Conservation (phyloP, 2,888 invertebrate genomes). For the Chorisops tibialis region DNA sequence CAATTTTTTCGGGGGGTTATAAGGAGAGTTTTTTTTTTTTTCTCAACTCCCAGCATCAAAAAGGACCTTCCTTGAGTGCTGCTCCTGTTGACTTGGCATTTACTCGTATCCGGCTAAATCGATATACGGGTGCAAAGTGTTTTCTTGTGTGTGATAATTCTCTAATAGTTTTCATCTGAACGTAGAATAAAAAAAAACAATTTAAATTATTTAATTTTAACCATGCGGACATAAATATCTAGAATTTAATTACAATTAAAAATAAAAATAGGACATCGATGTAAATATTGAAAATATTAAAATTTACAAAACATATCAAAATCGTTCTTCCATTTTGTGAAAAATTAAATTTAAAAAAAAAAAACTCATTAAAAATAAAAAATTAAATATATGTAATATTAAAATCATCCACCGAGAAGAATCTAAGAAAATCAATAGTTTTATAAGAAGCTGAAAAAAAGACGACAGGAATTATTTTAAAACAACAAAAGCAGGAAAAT, state of each 20-base stretch:
- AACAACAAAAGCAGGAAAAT: conserved; percentile 44
- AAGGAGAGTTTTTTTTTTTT: background rate
- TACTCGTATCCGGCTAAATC: background rate
- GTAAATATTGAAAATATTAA: background rate
- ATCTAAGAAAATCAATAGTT: background rate
- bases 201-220: too few relatives aligned
- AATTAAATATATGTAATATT: too few relatives aligned
- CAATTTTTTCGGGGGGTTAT: conserved; percentile 3
- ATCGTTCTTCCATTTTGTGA: background rate
- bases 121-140: background rate
- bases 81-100: background rate
- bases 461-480: background rate
- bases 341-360: background rate
- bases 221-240: too few relatives aligned
- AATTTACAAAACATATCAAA: background rate
- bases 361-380: background rate
- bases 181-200: too few relatives aligned
- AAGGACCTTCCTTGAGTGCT: background rate
- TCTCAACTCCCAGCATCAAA: background rate
- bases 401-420: background rate
- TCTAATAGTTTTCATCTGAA: background rate
- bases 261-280: background rate
- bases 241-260: background rate
- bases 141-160: background rate
- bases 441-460: background rate